phyloP scores from a whole-genome alignment of 2,113 vertebrate genomes.

The Engraulis encrasicolus region DNA sequence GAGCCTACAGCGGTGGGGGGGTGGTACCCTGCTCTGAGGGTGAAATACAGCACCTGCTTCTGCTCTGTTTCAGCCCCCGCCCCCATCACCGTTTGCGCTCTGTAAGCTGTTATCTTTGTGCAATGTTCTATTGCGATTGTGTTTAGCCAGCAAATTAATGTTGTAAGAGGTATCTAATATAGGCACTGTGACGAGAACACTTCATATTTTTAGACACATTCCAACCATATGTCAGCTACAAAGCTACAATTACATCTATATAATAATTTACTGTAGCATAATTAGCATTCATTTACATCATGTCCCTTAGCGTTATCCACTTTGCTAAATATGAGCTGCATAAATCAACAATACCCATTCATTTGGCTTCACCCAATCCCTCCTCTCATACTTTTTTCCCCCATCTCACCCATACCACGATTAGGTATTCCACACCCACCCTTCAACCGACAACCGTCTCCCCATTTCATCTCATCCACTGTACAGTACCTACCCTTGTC shows the following conservation, averaged over 20 bases:
- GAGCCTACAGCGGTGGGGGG: not conserved
- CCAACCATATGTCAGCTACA: no score
- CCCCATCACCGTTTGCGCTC: not conserved
- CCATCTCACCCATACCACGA: no score
- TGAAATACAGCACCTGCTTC: not conserved
- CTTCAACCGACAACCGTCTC: no score
- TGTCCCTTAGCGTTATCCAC: not conserved
- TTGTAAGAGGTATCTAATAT: no score
- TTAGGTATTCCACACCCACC: no score
- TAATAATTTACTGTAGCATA: no score
- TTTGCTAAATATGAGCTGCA: not conserved
- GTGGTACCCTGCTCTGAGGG: not conserved
- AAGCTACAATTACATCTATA: no score
- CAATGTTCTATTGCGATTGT: not conserved
- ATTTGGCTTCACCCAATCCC: no score
- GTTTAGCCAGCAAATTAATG: not conserved
- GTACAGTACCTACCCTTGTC: no score
- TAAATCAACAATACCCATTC: not conserved
- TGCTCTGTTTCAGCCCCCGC: not conserved
- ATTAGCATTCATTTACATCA: no score
- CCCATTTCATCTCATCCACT: no score
- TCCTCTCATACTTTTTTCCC: no score
- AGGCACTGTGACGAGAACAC: not conserved
- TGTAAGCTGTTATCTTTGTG: not conserved
- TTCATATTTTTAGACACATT: not conserved